Evolutionary conservation across 2,797 vertebrate species (phyloP).

Genomic region (Sphaeramia orbicularis): DNA sequence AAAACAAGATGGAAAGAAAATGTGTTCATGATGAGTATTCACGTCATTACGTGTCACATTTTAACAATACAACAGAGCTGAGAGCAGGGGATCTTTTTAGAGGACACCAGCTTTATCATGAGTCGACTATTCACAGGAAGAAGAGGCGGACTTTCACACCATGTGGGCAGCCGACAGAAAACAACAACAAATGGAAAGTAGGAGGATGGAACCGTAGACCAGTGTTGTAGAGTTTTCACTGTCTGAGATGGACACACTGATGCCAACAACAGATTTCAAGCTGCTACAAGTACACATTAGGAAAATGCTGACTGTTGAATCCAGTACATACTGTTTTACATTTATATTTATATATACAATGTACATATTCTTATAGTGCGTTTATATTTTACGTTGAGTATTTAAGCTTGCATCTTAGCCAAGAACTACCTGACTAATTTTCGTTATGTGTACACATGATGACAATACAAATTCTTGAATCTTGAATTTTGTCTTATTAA

Average conservation of each 20-base stretch:
- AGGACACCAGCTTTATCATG: neutral
- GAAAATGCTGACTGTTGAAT: too few species aligned
- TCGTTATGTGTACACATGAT: too few species aligned
- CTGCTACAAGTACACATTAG: neutral
- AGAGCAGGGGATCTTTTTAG: neutral
- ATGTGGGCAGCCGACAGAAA: constrained; percentile 22
- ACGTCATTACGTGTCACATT: neutral
- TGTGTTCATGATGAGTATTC: neutral
- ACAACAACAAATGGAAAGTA: constrained; percentile 6
- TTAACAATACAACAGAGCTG: neutral
- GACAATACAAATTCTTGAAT: too few species aligned
- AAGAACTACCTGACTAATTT: too few species aligned
- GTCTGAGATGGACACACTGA: neutral
- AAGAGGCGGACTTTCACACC: neutral
- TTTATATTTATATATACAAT: too few species aligned
- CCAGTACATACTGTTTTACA: too few species aligned
- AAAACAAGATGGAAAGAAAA: neutral
- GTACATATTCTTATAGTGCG: too few species aligned
- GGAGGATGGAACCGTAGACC: neutral
- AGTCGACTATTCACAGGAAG: constrained; percentile 8
- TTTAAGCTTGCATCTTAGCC: too few species aligned
- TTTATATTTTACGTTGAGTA: too few species aligned
- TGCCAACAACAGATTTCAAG: neutral
- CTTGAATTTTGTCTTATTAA: too few species aligned
- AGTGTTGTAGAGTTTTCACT: neutral